Evolutionary conservation across 2,797 vertebrate genomes (phyloP), one percentile per base, ranked within the genome.

Genomic region (Cynodonichthys magdalenae): DNA sequence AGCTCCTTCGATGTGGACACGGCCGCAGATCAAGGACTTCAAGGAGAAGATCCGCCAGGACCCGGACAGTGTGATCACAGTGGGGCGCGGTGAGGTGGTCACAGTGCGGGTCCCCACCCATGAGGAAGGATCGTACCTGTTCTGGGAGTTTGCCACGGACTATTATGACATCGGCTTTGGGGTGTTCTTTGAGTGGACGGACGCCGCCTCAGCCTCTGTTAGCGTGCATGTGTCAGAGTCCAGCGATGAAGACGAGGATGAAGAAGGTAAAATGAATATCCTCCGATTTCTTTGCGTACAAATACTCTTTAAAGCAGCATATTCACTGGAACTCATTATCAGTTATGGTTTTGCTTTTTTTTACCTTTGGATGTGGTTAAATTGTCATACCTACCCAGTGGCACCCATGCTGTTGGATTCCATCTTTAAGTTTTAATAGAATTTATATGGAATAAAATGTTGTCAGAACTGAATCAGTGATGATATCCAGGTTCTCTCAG

Each of bases 141-240:
- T 99, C 87, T 99, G 98, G 98, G 98, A 99, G 89, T 99, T 99
- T 89, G 97, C 98, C 76, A 99, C 97, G 57, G 98, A 99, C 95
- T 95, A 94, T 93, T 99, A 99, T 84, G 98, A 99, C 93, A 94
- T 99, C 87, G 98, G 98, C 82, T 99, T 99, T 86, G 98, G 98
- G 66, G 97, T 99, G 66, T 97, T 97, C 92, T 99, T 99, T 86
- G 98, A 99, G 94, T 99, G 98, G 98, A 99, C 96, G 79, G 97
- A 98, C 57, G 95, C 95, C n/a, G 95, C 96, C 51, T 96, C 95
- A 8, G 96, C 96, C 20, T 93, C 97, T 0, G 97, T 99, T 91
- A 99, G 97, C 41, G 97, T 99, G 71, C 97, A 99, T 20, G 96
- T 99, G 90, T 98, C 97, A 0, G 98, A 99, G 90, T 99, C 97